Evolutionary conservation across 2,113 vertebrate genomes (phyloP), one percentile per base, ranked within the genome.

Genomic region (Marmota flaviventris): DNA sequence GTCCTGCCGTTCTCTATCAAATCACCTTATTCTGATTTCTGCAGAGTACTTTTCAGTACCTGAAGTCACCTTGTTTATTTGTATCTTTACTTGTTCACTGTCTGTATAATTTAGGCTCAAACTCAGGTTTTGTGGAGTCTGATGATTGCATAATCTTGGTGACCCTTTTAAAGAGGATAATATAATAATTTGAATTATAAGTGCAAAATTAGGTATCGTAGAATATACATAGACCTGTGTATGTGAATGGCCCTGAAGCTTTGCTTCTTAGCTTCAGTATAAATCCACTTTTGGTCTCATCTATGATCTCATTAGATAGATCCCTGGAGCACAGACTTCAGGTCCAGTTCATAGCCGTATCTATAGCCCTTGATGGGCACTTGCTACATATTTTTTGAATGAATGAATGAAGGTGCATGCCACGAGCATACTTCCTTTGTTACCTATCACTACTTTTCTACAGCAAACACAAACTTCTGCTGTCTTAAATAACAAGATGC

Each of bases 31-130:
- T 91, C 48, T 48, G 18, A 63, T 82, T 90, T n/a, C 61, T 78
- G 34, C 61, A 34, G 3, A 56, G 8, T 11, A 29, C 29, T 94
- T 94, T 75, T 72, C 8, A 25, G 78, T 29, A 75, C 27, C 90
- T 89, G 69, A 93, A 94, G 70, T 67, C 32, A 42, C 81, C 77
- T 88, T 86, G 63, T 25, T 78, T 89, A 25, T 63, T 72, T 94
- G 48, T 88, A 20, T 79, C 3, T 84, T 89, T 83, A 58, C 18
- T 89, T 65, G 2, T 29, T 81, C 22, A 56, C 13, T 34, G 27
- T 34, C 48, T 85, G 1, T 58, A 24, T 45, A 85, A 72, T n/a
- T 6, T 16, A 34, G 53, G 32, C 29, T 2, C 1, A 25, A 72
- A 79, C 39, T 11, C 9, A 87, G 78, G 53, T 91, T 81, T 87